Conservation (phyloP, 2,797 vertebrate genomes). For the Jordanella pulchra region DNA sequence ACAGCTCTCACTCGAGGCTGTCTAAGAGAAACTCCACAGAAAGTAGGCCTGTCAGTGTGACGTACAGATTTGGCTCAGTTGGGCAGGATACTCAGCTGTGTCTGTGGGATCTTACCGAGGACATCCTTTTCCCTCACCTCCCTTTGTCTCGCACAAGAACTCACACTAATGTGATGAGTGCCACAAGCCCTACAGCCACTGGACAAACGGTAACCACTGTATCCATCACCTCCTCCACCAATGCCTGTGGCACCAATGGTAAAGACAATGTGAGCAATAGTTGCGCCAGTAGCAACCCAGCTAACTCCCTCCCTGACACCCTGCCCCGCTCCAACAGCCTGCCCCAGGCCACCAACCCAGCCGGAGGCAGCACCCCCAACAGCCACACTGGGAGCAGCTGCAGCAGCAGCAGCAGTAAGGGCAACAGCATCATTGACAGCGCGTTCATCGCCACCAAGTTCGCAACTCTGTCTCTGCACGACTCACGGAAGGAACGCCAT, state of each 20-base stretch:
- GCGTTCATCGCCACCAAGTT: slow-evolving; percentile 92
- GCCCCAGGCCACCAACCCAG: slow-evolving; percentile 90
- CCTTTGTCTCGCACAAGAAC: slow-evolving; percentile 95
- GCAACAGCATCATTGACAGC: slow-evolving; percentile 84
- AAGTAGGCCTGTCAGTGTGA: slow-evolving; percentile 91
- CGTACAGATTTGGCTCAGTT: slow-evolving; percentile 93
- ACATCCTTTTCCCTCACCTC: slow-evolving; percentile 97
- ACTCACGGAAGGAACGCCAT: slow-evolving; percentile 92
- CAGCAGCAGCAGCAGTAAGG: slow-evolving; percentile 83
- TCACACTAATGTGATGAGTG: slow-evolving; percentile 98
- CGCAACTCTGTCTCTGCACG: slow-evolving; percentile 93
- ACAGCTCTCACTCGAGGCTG: slow-evolving; percentile 91
- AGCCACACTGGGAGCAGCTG: slow-evolving; percentile 89
- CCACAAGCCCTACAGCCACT: slow-evolving; percentile 85
- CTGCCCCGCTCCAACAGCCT: slow-evolving; percentile 97
- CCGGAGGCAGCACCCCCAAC: slow-evolving; percentile 83
- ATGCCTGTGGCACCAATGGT: slow-evolving; percentile 77
- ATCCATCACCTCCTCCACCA: slow-evolving; percentile 43
- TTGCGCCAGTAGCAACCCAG: slow-evolving; percentile 75
- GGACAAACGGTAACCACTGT: slow-evolving; percentile 59
- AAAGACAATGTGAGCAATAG: slow-evolving; percentile 79
- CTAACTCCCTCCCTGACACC: slow-evolving; percentile 85
- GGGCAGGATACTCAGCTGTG: slow-evolving; percentile 98
- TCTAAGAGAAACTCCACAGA: slow-evolving; percentile 98
- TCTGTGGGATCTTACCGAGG: slow-evolving; percentile 98